Evolutionary conservation across 2,888 invertebrate species (phyloP).

Genomic region (Phortica okadai): DNA sequence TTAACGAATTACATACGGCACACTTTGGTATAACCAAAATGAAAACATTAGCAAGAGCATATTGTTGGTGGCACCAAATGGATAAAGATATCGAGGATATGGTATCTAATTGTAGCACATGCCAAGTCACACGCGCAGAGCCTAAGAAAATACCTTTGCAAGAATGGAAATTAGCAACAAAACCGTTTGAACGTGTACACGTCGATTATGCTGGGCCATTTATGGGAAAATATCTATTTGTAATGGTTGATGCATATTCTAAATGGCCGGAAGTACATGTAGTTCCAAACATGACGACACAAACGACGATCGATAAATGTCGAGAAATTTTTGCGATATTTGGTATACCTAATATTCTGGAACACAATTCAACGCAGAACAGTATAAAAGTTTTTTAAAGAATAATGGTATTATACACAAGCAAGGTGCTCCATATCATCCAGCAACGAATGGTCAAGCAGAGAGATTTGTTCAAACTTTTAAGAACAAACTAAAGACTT

Average conservation of each 20-base stretch:
- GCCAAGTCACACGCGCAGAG: slow-evolving; percentile 28
- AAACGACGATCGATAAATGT: slow-evolving; percentile 33
- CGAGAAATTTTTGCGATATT: slow-evolving; percentile 30
- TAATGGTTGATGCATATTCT: slow-evolving; percentile 72
- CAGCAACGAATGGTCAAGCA: neutral
- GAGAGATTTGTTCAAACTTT: neutral
- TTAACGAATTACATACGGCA: slow-evolving; percentile 43
- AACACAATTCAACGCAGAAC: slow-evolving; percentile 28
- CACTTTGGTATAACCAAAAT: slow-evolving; percentile 46
- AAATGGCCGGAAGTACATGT: slow-evolving; percentile 63
- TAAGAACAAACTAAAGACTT: slow-evolving; percentile 33
- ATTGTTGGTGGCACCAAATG: slow-evolving; percentile 54
- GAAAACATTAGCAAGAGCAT: slow-evolving; percentile 44
- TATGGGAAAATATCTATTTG: slow-evolving; percentile 50
- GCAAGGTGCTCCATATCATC: neutral
- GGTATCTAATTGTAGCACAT: slow-evolving; percentile 39
- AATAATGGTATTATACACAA: too few relatives aligned
- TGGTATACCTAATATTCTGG: slow-evolving; percentile 26
- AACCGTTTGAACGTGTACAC: neutral
- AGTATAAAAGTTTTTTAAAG: slow-evolving; percentile 19
- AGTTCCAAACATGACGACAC: slow-evolving; percentile 43
- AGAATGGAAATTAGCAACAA: slow-evolving; percentile 35
- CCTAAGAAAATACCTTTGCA: slow-evolving; percentile 35
- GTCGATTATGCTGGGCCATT: slow-evolving; percentile 38
- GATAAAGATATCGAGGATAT: slow-evolving; percentile 50